Conservation (phyloP, 2,113 vertebrate genomes). For the Scomber scombrus region DNA sequence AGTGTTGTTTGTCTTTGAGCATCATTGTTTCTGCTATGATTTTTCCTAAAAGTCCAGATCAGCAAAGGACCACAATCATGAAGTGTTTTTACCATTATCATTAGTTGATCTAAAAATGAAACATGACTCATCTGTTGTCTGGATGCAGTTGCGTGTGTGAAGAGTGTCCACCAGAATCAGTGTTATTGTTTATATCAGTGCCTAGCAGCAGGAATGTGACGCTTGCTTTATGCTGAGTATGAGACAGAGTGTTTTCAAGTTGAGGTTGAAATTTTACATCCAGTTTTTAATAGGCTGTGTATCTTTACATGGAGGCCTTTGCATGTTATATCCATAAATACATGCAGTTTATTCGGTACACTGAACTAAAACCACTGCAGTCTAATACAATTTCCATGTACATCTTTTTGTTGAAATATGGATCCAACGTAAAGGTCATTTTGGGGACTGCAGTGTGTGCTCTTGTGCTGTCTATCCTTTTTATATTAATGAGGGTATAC, state of each 20-base stretch:
- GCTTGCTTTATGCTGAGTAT: neutral
- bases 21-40: neutral
- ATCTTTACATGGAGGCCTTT: no score
- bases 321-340: no score
- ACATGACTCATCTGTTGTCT: conserved; percentile 32
- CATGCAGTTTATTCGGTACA: no score
- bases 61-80: neutral
- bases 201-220: neutral
- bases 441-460: no score
- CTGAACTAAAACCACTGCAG: no score
- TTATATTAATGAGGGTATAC: no score
- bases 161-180: neutral
- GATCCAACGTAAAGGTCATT: no score
- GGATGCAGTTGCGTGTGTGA: conserved; percentile 13
- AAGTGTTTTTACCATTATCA: conserved; percentile 2
- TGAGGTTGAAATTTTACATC: neutral
- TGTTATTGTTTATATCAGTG: conserved; percentile 13
- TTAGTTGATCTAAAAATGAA: conserved; percentile 37
- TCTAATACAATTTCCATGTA: no score
- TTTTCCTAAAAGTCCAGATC: neutral
- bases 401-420: no score
- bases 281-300: no score
- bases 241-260: neutral
- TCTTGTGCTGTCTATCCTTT: no score
- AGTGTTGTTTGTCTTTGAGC: neutral